Base-by-base conservation (phyloP, 23 tunicate genomes). In the Halocynthia roretzi region DNA sequence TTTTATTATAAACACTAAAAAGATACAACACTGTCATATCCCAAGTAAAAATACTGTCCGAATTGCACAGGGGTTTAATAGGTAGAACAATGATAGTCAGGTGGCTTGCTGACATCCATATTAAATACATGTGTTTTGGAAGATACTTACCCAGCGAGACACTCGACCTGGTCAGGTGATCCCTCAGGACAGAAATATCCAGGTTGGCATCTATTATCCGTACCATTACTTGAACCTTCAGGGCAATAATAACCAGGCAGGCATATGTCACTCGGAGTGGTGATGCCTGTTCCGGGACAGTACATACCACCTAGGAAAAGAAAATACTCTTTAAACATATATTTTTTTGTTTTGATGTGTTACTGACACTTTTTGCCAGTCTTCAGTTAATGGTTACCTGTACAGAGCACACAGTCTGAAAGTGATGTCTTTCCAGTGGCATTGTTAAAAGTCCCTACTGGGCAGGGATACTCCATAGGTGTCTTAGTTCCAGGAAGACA, bases 171-270 rank as follows among this genome's bases (percentile, higher is more conserved):
- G 7, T 74, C 31, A 49, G 22, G 61, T 23, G 87, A 81, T 6
- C 98, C 98, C 8, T 58, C 77, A 0, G 84, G 82, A 51, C 98
- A 92, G 57, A 76, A 79, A 50, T 5, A 17, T 8, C 98, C 98
- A 22, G 72, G 56, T 8, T 81, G 85, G 53, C 98, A 92, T 40
- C 48, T 50, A 53, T 86, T 86, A 17, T 71, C 83, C 9, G 88
- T 86, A 10, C 83, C 85, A 57, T 54, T 81, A 5, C 19, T 64
- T 61, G 98, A 73, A 15, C 87, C 85, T 52, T 61, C 61, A 7
- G 98, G 91, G 61, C 99, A 94, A 80, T 70, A 94, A 63, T 81
- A 88, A 11, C 91, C 84, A 11, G 74, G 84, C 6, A 85, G 95
- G 56, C 99, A 94, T 7, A 52, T 76, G 12, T 40, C 68, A 10